Evolutionary conservation across 35 echinoderm and acorn worm genomes (phyloP), one percentile per base, ranked within the genome.

Genomic region (Lytechinus pictus): DNA sequence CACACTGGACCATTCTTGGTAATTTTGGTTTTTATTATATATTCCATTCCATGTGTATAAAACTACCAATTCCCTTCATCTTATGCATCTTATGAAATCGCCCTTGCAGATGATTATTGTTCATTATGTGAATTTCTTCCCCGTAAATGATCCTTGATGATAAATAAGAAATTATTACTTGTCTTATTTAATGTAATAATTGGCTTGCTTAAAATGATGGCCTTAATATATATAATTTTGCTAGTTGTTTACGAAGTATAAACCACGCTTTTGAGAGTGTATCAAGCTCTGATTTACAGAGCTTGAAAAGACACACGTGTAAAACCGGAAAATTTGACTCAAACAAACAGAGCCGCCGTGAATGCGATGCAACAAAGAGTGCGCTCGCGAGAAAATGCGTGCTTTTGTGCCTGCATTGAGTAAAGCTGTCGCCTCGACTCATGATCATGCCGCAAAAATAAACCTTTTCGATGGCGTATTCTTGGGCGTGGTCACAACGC

Each of bases 251-350:
- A 8, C 16, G 52, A 95, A 54, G 27, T 53, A 95, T 24, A 29
- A 53, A 53, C 9, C 94, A 95, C 44, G 66, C 51, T 54, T 54
- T n/a, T 93, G 8, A 93, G 12, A 54, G 29, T 93, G 92, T 93
- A 93, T 93, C 92, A 93, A 93, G 53, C 55, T 53, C 92, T 54
- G 54, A 56, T 95, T 95, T 95, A 91, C 95, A 33, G 53, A 27
- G 44, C 87, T 90, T 95, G 54, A 95, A 90, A 95, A 60, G 87
- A 88, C 95, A 86, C 96, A 92, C 94, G 96, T 96, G 94, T 95
- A 95, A 95, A 66, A 95, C 94, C 96, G 96, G 96, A 96, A 96
- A 96, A 96, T 96, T 61, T 33, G 87, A 51, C 94, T 92, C 94
- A 95, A 96, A 90, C 94, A 96, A 96, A 95, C 55, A 90, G 52